Percentiles rank a stretch among this genome's conserved stretches.
These are phyloP conservation scores for Drosophila murphyi DNA, from an alignment of 1,140 invertebrate species.

Conservation along the genomic window DNA sequence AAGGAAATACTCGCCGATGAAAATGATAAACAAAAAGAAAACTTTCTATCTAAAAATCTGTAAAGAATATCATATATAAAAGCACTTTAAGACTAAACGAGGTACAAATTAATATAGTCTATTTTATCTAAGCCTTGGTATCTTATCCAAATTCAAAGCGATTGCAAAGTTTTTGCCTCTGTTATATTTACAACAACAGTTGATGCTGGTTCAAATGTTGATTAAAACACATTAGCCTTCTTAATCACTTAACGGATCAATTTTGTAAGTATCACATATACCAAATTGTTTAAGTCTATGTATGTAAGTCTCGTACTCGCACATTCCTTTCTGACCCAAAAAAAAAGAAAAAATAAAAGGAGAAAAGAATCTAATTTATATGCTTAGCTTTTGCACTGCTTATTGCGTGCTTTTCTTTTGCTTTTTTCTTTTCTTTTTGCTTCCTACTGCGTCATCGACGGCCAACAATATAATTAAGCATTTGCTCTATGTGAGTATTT, in stretches of 20 bases:
- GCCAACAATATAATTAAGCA: constrained; percentile 67
- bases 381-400: constrained; percentile 10
- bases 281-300: not conserved
- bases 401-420: constrained; percentile 16
- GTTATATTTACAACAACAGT: no score
- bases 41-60: not conserved
- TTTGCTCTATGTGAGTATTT: constrained; percentile 60
- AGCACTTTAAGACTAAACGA: no score
- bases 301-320: no score
- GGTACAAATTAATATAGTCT: no score
- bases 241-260: no score
- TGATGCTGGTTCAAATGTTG: no score
- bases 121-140: no score
- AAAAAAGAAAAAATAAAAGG: not conserved
- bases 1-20: constrained; percentile 5
- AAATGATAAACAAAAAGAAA: constrained; percentile 25
- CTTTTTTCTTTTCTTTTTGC: not conserved
- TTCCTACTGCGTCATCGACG: constrained; percentile 18
- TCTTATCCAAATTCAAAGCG: not conserved
- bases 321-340: not conserved
- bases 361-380: constrained; percentile 29
- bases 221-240: no score
- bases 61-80: not conserved
- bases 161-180: no score
- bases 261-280: not conserved